Evolutionary conservation across 2,113 vertebrate genomes (phyloP).

Genomic region (Chroicocephalus ridibundus): DNA sequence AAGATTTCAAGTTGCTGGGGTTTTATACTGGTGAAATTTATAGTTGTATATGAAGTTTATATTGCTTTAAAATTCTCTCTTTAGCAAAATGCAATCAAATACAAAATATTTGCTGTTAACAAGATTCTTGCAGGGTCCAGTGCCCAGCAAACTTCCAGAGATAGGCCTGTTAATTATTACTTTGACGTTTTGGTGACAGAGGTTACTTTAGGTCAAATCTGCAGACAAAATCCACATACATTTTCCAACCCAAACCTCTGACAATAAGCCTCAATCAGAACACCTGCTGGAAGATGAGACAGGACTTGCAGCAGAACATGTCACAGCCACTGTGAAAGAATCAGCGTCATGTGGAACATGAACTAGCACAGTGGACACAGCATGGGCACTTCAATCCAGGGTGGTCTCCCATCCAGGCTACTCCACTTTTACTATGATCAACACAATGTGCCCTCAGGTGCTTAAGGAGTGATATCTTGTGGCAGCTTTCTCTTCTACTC

Average conservation of each 20-base stretch:
- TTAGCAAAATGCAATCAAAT: neutral
- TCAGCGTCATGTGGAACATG: neutral
- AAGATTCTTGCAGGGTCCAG: neutral
- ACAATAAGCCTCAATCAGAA: neutral
- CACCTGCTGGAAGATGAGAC: neutral
- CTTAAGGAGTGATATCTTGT: too few species aligned
- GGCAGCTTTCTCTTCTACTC: neutral
- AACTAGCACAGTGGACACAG: rapidly evolving
- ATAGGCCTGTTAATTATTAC: neutral
- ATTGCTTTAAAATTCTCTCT: neutral
- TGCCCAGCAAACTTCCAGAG: neutral
- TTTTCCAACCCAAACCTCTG: neutral
- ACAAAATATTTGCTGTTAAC: neutral
- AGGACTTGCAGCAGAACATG: neutral
- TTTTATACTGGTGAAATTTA: neutral
- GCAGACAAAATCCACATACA: neutral
- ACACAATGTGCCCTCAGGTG: rapidly evolving
- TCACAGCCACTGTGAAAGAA: neutral
- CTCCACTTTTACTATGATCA: neutral
- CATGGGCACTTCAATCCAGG: neutral
- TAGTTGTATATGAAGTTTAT: neutral
- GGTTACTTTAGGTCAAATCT: neutral
- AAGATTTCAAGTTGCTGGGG: neutral
- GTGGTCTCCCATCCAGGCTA: neutral
- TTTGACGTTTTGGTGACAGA: neutral